A percentile compares a stretch with the other conserved stretches of the same genome.
Evolutionary conservation across 2,797 vertebrate species (phyloP).

Genomic region (Clarias laeviceps): DNA sequence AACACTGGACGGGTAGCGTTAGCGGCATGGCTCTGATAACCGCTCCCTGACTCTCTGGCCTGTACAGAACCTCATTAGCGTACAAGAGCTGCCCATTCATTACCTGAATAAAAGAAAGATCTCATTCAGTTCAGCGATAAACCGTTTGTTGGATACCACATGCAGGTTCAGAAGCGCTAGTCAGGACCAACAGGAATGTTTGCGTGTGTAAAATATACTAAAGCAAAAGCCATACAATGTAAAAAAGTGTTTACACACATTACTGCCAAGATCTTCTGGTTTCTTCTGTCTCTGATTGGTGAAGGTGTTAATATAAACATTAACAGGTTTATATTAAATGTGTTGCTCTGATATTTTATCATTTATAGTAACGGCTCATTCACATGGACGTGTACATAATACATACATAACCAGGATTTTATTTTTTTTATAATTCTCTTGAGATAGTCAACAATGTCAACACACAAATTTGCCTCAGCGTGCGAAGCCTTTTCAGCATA

Average conservation of each 20-base stretch:
- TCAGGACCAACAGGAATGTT: neutral
- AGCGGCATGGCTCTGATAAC: constrained; percentile 65
- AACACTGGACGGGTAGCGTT: constrained; percentile 63
- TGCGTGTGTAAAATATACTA: neutral
- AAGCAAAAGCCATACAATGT: neutral
- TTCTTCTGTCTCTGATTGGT: neutral
- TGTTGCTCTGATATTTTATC: neutral
- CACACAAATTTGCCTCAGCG: too few relatives aligned
- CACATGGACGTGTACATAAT: neutral
- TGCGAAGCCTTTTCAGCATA: too few relatives aligned
- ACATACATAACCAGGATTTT: too few relatives aligned
- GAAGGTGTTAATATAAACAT: neutral
- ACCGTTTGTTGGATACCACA: neutral
- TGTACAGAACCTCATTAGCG: constrained; percentile 56
- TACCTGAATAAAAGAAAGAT: constrained; percentile 52
- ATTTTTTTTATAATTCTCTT: neutral
- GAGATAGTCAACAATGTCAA: too few relatives aligned
- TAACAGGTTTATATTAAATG: neutral
- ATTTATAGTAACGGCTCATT: neutral
- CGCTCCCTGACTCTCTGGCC: constrained; percentile 54
- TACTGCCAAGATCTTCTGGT: neutral
- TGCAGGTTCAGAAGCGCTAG: neutral
- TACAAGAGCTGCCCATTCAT: constrained; percentile 66
- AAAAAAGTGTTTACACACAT: neutral
- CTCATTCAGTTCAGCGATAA: neutral